Base-by-base conservation (phyloP, 1,140 invertebrate genomes). In the Bombus cullumanus region DNA sequence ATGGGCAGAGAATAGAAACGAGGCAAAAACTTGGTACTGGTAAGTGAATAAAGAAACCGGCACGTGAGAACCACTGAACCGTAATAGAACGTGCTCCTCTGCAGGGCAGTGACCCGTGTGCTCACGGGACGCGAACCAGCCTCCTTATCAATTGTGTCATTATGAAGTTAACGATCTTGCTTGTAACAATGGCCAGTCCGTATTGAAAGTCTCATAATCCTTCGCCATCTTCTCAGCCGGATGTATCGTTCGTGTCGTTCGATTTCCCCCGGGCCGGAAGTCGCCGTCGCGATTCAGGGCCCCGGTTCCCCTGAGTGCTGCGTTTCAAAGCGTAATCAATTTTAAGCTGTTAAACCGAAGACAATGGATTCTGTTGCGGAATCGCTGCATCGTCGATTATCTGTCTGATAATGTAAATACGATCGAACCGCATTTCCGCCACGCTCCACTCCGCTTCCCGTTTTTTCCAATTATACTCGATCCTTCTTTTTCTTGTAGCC, bases 101-200 rank as follows among this genome's bases (percentile, higher is more conserved):
- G 43, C 53, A 75, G 88, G 85, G 59, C 89, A 90, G n/a, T 90
- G 89, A 90, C 88, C 89, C 74, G 64, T 64, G 64, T 57, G 69
- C 75, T 81, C 81, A 87, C 76, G 71, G 80, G 86, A 90, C 86
- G 69, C 80, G 75, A 81, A 78, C 39, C 80, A 71, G 83, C 75
- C 90, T 90, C 72, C 85, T 92, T 92, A 90, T 92, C 91, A 92
- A 92, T 92, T 92, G 88, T 87, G 88, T 90, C 90, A 91, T 92
- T 92, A 92, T 82, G 81, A 91, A 91, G 91, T 92, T 92, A 92
- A 92, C 88, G 91, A 92, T 92, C 90, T 92, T 83, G 90, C 86
- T 87, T 78, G 81, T 86, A 89, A 90, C 89, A 89, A 87, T 83
- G 78, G 78, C 37, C 77, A 66, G 68, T 57, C 81, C 68, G 85